Conservation (phyloP, 2,113 vertebrate genomes). For the Sander vitreus region DNA sequence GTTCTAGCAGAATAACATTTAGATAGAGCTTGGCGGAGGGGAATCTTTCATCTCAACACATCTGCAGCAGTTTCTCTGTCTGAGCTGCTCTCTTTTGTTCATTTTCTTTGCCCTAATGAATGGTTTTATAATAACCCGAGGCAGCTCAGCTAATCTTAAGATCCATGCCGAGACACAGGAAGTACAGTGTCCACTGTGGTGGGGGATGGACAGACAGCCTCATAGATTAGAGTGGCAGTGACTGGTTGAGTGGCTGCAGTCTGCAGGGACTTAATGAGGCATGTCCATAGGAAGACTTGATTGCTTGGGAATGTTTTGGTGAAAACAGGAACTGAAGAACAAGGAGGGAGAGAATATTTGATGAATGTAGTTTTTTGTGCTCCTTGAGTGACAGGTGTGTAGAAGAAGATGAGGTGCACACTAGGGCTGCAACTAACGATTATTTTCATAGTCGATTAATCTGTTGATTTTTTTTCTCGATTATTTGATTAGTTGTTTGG, state of each 20-base stretch:
- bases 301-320: conserved; percentile 36
- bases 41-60: conserved; percentile 1
- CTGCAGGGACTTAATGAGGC: conserved; percentile 36
- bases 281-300: conserved; percentile 29
- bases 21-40: not conserved
- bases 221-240: conserved; percentile 8
- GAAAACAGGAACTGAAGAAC: conserved; percentile 22
- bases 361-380: not conserved
- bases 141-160: conserved; percentile 20
- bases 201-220: conserved; percentile 7
- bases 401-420: not conserved
- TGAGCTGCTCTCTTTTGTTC: conserved; percentile 24
- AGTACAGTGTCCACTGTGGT: conserved; percentile 8
- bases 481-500: too few relatives aligned
- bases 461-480: too few relatives aligned
- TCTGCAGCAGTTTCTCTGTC: conserved; percentile 22
- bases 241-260: conserved; percentile 31
- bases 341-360: not conserved
- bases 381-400: not conserved
- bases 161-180: conserved; percentile 37
- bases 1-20: conserved; percentile 20
- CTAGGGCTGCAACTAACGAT: too few relatives aligned
- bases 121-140: conserved; percentile 23
- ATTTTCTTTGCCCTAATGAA: conserved; percentile 32
- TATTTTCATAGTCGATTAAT: too few relatives aligned